phyloP scores from a whole-genome alignment of 2,888 invertebrate species.

The Ashinkailepas kermadecensis region DNA sequence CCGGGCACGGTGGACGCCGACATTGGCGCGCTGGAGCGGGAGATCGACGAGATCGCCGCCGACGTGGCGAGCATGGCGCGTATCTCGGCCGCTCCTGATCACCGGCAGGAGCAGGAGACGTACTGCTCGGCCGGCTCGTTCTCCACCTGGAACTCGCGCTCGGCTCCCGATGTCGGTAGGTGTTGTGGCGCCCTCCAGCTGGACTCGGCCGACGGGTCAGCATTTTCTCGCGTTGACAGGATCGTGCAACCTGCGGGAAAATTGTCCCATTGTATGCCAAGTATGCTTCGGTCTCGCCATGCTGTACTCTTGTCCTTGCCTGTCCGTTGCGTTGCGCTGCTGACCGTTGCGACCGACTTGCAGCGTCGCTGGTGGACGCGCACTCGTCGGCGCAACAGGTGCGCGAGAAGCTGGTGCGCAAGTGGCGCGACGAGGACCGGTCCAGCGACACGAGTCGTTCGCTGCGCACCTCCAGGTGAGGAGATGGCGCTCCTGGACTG shows the following conservation, averaged over 20 bases:
- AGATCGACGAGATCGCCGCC: constrained; percentile 16
- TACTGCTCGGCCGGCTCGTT: neutral
- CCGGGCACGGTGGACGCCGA: constrained; percentile 20
- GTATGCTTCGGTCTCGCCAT: too few relatives aligned
- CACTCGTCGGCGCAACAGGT: neutral
- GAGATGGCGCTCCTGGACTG: neutral
- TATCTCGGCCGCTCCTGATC: neutral
- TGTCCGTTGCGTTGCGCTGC: too few relatives aligned
- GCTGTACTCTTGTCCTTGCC: too few relatives aligned
- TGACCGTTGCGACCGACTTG: too few relatives aligned
- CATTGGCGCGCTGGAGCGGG: constrained; percentile 11
- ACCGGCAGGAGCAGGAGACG: neutral
- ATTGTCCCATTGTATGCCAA: too few relatives aligned
- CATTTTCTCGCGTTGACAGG: too few relatives aligned
- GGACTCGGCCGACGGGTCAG: too few relatives aligned
- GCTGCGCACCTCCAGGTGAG: neutral
- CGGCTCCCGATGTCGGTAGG: neutral
- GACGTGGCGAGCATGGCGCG: constrained; percentile 1
- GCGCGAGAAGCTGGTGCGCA: neutral
- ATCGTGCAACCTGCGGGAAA: too few relatives aligned
- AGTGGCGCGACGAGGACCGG: neutral
- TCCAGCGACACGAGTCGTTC: neutral
- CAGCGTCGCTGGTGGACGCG: neutral
- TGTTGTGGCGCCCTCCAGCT: too few relatives aligned
- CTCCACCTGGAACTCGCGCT: constrained; percentile 13